These are phyloP conservation scores for Thermophis baileyi DNA, from an alignment of 2,113 vertebrate species.

Conservation along the genomic window DNA sequence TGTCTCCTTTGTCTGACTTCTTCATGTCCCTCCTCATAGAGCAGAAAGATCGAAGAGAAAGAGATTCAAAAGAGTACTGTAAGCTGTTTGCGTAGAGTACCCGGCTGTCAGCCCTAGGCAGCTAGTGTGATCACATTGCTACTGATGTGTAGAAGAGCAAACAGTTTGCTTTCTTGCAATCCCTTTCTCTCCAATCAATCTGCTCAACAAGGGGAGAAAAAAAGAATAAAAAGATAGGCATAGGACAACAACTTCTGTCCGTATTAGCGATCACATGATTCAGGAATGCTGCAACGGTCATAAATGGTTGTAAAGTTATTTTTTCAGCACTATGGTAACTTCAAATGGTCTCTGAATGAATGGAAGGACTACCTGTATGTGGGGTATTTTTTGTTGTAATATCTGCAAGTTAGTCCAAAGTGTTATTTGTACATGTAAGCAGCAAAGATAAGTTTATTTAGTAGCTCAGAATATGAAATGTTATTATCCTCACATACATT, in stretches of 20 bases:
- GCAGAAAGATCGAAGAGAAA: background rate
- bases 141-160: background rate
- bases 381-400: background rate
- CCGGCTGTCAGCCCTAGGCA: background rate
- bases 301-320: background rate
- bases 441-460: background rate
- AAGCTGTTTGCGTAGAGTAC: background rate
- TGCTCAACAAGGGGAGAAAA: background rate
- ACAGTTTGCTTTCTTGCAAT: background rate
- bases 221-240: background rate
- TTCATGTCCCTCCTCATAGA: background rate
- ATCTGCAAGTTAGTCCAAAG: background rate
- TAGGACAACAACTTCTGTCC: background rate
- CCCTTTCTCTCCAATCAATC: background rate
- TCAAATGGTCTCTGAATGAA: background rate
- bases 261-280: background rate
- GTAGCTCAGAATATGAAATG: background rate
- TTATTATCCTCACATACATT: background rate
- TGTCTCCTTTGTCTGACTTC: background rate
- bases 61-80: background rate
- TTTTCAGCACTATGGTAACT: background rate
- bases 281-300: background rate
- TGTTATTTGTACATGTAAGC: background rate
- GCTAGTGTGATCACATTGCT: background rate
- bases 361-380: background rate